These are phyloP conservation scores for Steinernema khuongi DNA, from an alignment of 1,140 invertebrate genomes.

Conservation along the genomic window DNA sequence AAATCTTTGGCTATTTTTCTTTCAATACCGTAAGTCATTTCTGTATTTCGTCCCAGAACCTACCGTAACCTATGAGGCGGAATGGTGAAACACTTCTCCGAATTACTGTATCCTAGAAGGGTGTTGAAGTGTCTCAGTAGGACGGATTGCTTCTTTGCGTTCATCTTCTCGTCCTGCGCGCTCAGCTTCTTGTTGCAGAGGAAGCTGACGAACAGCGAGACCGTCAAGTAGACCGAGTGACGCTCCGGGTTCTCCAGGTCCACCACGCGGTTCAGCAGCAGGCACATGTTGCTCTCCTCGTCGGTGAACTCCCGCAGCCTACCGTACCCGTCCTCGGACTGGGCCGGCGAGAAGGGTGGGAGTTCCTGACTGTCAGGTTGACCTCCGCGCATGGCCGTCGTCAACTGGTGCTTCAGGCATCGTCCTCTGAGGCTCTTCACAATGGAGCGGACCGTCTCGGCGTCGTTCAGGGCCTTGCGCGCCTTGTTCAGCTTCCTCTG, in stretches of 20 bases:
- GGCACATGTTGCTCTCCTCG: slow-evolving; percentile 64
- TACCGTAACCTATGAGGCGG: slow-evolving; percentile 79
- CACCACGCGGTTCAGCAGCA: slow-evolving; percentile 68
- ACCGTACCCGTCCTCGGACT: slow-evolving; percentile 37
- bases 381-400: slow-evolving; percentile 1
- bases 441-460: slow-evolving; percentile 70
- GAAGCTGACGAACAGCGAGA: slow-evolving; percentile 90
- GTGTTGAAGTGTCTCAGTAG: slow-evolving; percentile 86
- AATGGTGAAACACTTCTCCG: slow-evolving; percentile 80
- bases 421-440: slow-evolving; percentile 83
- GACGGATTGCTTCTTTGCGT: slow-evolving; percentile 61
- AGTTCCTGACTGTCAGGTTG: background rate
- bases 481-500: slow-evolving; percentile 80
- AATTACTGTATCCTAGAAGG: slow-evolving; percentile 83
- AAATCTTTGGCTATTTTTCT: background rate
- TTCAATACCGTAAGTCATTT: too few species aligned
- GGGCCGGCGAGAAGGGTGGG: slow-evolving; percentile 7
- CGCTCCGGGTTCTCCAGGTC: slow-evolving; percentile 88
- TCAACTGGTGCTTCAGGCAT: slow-evolving; percentile 81
- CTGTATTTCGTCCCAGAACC: slow-evolving; percentile 27
- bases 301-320: slow-evolving; percentile 62
- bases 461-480: slow-evolving; percentile 74
- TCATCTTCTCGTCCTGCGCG: slow-evolving; percentile 39
- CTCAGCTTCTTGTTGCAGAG: slow-evolving; percentile 64
- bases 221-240: slow-evolving; percentile 88